A percentile compares a stretch with the other conserved stretches of the same genome.
Evolutionary conservation across 2,888 invertebrate genomes (phyloP).

Genomic region (Brachyptera risi): DNA sequence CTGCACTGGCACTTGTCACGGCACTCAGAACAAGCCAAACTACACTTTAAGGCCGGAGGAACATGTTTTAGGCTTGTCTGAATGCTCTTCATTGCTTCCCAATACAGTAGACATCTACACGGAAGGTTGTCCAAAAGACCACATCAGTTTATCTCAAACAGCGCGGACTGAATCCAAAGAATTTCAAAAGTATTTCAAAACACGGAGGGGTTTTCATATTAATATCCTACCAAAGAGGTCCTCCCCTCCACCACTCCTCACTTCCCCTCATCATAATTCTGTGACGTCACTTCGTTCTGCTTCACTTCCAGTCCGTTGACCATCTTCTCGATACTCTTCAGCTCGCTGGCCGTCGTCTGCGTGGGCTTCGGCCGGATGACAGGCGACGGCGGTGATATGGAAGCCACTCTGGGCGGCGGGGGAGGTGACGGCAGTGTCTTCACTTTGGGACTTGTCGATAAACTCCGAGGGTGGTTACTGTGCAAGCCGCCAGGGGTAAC

Average conservation of each 20-base stretch:
- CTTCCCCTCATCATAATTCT: slow-evolving; percentile 16
- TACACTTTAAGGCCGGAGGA: too few relatives aligned
- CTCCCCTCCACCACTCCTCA: slow-evolving; percentile 11
- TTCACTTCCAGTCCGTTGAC: slow-evolving; percentile 92
- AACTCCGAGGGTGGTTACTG: slow-evolving; percentile 46
- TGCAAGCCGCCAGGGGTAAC: slow-evolving; percentile 68
- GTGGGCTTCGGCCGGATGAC: slow-evolving; percentile 43
- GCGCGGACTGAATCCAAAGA: too few relatives aligned
- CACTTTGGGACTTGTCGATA: slow-evolving; percentile 29
- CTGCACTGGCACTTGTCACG: too few relatives aligned
- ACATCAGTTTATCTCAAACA: too few relatives aligned
- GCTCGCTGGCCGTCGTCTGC: slow-evolving; percentile 65
- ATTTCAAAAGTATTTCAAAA: too few relatives aligned
- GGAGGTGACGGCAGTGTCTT: slow-evolving; percentile 54
- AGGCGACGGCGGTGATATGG: slow-evolving; percentile 49
- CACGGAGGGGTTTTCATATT: slow-evolving; percentile 7
- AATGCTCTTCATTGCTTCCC: too few relatives aligned
- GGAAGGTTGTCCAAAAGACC: too few relatives aligned
- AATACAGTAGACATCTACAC: too few relatives aligned
- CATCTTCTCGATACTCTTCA: slow-evolving; percentile 97
- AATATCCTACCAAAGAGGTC: slow-evolving; percentile 17
- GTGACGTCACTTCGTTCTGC: slow-evolving; percentile 32
- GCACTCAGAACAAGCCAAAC: too few relatives aligned
- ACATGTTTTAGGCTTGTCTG: too few relatives aligned
- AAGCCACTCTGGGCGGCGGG: slow-evolving; percentile 44